A percentile compares a stretch with the other conserved stretches of the same genome.
Evolutionary conservation across 2,888 invertebrate genomes (phyloP).

Genomic region (Dendrolimus pini): DNA sequence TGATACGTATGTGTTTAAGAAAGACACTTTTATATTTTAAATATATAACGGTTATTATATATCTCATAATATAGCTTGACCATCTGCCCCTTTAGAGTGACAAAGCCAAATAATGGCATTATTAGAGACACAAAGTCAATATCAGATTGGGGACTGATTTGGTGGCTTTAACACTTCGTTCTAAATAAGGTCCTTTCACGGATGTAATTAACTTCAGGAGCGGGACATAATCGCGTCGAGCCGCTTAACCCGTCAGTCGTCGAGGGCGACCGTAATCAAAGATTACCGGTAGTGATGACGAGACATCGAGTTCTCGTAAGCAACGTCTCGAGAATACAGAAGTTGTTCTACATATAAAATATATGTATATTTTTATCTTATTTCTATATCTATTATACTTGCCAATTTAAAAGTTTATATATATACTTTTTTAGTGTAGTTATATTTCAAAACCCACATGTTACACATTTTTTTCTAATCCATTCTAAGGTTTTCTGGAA

Average conservation of each 20-base stretch:
- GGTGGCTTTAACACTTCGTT: background rate
- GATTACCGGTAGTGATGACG: slow-evolving; percentile 8
- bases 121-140: background rate
- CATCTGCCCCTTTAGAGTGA: background rate
- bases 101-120: background rate
- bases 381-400: too few species aligned
- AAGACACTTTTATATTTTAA: too few species aligned
- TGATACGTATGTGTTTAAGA: too few species aligned
- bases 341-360: background rate
- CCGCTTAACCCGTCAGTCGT: slow-evolving; percentile 28
- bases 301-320: background rate
- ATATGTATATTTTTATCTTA: too few species aligned
- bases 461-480: too few species aligned
- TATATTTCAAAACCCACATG: too few species aligned
- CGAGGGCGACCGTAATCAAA: slow-evolving; percentile 21
- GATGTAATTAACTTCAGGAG: slow-evolving; percentile 32
- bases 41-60: too few species aligned
- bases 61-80: background rate
- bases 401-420: too few species aligned
- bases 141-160: background rate
- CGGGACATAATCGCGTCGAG: slow-evolving; percentile 26
- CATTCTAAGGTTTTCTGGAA: too few species aligned
- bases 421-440: too few species aligned
- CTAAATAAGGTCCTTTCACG: slow-evolving; percentile 17
- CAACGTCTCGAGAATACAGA: background rate